Percentiles rank a stretch among this genome's conserved stretches.
phyloP scores from a whole-genome alignment of 2,888 invertebrate species.

The Polia nebulosa region DNA sequence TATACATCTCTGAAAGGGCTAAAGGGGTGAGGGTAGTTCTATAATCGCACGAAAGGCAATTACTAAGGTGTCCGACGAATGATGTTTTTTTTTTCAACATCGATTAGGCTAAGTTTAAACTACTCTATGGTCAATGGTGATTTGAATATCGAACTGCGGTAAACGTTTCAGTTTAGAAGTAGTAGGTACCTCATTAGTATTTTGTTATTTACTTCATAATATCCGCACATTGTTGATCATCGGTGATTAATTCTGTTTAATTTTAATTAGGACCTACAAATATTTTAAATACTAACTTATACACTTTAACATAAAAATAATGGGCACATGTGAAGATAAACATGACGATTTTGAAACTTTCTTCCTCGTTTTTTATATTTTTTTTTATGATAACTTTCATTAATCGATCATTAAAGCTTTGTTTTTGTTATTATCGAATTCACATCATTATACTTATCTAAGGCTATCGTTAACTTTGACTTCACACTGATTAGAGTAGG shows the following conservation, averaged over 20 bases:
- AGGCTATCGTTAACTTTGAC: conserved; percentile 81
- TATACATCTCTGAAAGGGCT: conserved; percentile 90
- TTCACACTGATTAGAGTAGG: conserved; percentile 74
- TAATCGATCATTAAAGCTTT: conserved; percentile 52
- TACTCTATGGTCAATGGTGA: conserved; percentile 36
- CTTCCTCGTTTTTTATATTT: conserved; percentile 38
- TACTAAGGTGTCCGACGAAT: conserved; percentile 78
- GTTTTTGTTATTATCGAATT: conserved; percentile 60
- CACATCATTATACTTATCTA: conserved; percentile 68
- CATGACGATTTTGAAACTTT: conserved; percentile 19
- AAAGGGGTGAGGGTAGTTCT: conserved; percentile 86
- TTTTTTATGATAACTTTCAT: conserved; percentile 55
- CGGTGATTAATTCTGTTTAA: not conserved
- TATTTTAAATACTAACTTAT: not conserved
- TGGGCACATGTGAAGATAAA: not conserved
- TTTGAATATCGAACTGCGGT: conserved; percentile 43
- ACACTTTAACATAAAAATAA: conserved; percentile 12
- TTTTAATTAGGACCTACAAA: conserved; percentile 2
- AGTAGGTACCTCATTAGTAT: not conserved
- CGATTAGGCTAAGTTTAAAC: conserved; percentile 63
- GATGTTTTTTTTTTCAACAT: conserved; percentile 62
- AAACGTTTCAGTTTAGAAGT: conserved; percentile 9
- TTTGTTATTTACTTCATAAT: not conserved
- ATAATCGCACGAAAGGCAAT: conserved; percentile 84
- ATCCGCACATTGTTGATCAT: not conserved